Evolutionary conservation across 1,140 invertebrate genomes (phyloP), one percentile per base, ranked within the genome.

Genomic region (Drosophila littoralis): DNA sequence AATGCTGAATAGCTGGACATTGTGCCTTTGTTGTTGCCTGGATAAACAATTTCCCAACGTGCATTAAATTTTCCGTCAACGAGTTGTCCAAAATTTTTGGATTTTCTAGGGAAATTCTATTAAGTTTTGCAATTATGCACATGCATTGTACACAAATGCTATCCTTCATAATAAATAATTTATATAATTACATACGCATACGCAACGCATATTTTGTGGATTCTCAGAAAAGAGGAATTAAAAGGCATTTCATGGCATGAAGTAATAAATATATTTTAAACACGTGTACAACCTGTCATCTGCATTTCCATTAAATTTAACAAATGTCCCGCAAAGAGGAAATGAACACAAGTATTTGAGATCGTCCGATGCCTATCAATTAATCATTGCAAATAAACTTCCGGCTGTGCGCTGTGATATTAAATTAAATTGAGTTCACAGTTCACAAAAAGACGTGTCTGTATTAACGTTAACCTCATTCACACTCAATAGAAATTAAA

Each of bases 371-470:
- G 17, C 28, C 40, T 40, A 35, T 28, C 54, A 67, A 48, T 67
- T 60, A 40, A 58, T 43, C 22, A 28, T 36, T 43, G 13, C 46
- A 67, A 57, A 72, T 58, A 38, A 58, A 58, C 58, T 66, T 58
- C 45, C 54, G 52, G 38, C 38, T 40, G 45, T 48, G 28, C 12
- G 8, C 4, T 28, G 15, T 32, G 12, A 22, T n/a, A 54, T 36
- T 43, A 40, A 73, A 67, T 73, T 38, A 38, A 68, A 67, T 68
- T 59, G 38, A 48, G 46, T 35, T 60, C 48, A 52, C 70, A 46
- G 22, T 65, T 28, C n/a, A n/a, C 40, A 54, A 66, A 75, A 46
- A 58, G 60, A 81, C 78, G 78, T 85, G 78, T 63, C 54, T 50
- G 59, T 28, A 65, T 79, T 69, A 77, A 52, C 59, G 43, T 28